A percentile compares a stretch with the other conserved stretches of the same genome.
These are phyloP conservation scores for Agonopterix subpropinquella DNA, from an alignment of 2,888 invertebrate genomes.

Conservation along the genomic window DNA sequence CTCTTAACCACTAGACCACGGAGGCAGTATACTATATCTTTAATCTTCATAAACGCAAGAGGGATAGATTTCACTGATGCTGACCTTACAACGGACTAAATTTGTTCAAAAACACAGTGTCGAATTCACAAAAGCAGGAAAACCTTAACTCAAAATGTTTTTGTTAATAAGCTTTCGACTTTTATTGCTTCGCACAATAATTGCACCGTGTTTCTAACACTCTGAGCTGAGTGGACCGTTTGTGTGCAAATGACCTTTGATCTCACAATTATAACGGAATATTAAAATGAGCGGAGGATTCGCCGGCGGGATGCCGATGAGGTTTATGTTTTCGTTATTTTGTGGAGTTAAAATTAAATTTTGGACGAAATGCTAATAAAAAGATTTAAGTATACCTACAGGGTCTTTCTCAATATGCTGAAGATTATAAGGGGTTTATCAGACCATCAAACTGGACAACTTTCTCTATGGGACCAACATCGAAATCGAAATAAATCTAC, in stretches of 20 bases:
- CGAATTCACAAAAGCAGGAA: neutral
- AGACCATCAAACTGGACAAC: too few relatives aligned
- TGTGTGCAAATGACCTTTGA: constrained; percentile 50
- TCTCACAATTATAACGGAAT: constrained; percentile 44
- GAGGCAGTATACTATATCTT: too few relatives aligned
- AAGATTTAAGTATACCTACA: too few relatives aligned
- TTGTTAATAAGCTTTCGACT: constrained; percentile 36
- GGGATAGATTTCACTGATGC: neutral
- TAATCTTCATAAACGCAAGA: too few relatives aligned
- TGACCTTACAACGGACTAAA: neutral
- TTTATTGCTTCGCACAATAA: constrained; percentile 36
- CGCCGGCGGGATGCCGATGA: neutral
- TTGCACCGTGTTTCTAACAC: constrained; percentile 37
- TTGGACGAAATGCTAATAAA: too few relatives aligned
- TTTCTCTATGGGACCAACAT: too few relatives aligned
- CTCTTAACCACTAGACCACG: too few relatives aligned
- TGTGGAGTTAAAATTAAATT: too few relatives aligned
- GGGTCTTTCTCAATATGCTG: too few relatives aligned
- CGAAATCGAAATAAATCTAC: too few relatives aligned
- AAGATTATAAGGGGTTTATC: too few relatives aligned
- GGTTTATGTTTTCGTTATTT: neutral
- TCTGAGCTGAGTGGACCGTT: constrained; percentile 34
- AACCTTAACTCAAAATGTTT: constrained; percentile 18
- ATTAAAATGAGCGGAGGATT: constrained; percentile 46
- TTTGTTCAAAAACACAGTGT: constrained; percentile 13